Evolutionary conservation across 2,113 vertebrate species (phyloP).

Genomic region (Python bivittatus): DNA sequence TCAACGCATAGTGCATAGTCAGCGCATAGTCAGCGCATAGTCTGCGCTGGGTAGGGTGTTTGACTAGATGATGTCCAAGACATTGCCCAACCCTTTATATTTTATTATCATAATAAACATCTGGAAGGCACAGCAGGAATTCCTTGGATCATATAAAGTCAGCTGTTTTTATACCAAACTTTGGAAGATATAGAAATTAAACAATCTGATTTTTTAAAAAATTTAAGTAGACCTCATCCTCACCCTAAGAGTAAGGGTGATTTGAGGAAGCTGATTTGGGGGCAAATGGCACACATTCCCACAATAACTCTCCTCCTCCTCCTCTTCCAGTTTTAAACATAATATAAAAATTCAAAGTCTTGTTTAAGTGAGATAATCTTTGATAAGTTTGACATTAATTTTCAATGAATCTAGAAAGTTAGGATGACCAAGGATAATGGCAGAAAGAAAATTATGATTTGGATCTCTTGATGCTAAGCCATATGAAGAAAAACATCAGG

Average conservation of each 20-base stretch:
- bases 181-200: neutral
- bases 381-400: neutral
- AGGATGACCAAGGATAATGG: neutral
- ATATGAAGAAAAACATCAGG: neutral
- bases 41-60: neutral
- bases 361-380: neutral
- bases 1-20: too few species aligned
- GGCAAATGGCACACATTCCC: neutral
- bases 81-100: neutral
- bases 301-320: neutral
- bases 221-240: neutral
- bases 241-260: neutral
- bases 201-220: neutral
- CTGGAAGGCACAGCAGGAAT: neutral
- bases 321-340: neutral
- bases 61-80: neutral
- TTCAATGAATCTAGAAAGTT: neutral
- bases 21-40: too few species aligned
- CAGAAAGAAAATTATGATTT: neutral
- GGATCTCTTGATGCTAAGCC: neutral
- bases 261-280: neutral
- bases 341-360: neutral
- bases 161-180: neutral
- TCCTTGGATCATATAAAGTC: neutral
- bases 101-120: neutral